Conservation (phyloP, 1,140 invertebrate species). For the Anoplophora glabripennis region DNA sequence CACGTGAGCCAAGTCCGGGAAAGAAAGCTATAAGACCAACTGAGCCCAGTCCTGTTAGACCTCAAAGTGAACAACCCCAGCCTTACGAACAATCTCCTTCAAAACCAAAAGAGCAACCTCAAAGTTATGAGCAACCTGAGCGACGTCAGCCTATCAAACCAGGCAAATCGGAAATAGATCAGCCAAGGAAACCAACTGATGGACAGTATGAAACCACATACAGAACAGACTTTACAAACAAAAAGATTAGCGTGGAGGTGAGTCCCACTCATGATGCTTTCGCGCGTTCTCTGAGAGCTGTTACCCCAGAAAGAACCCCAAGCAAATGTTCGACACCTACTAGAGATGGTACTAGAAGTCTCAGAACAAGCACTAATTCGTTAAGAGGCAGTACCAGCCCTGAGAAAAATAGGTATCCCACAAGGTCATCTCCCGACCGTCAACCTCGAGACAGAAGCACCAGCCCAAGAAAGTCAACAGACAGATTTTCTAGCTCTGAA, state of each 20-base stretch:
- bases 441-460: slow-evolving; percentile 24
- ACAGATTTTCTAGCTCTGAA: slow-evolving; percentile 37
- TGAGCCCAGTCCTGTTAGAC: not conserved
- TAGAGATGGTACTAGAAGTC: slow-evolving; percentile 47
- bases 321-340: slow-evolving; percentile 47
- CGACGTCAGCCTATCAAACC: slow-evolving; percentile 35
- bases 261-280: slow-evolving; percentile 70
- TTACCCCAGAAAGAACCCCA: slow-evolving; percentile 54
- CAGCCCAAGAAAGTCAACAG: slow-evolving; percentile 33
- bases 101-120: not conserved
- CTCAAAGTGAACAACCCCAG: slow-evolving; percentile 50
- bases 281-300: slow-evolving; percentile 63
- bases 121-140: slow-evolving; percentile 25
- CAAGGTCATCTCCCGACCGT: slow-evolving; percentile 38
- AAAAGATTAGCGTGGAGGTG: slow-evolving; percentile 59
- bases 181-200: slow-evolving; percentile 38
- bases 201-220: slow-evolving; percentile 61
- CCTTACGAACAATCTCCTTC: not conserved
- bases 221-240: slow-evolving; percentile 55
- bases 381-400: slow-evolving; percentile 55
- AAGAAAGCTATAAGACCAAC: slow-evolving; percentile 32
- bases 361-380: slow-evolving; percentile 50
- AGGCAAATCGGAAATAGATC: slow-evolving; percentile 34
- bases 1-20: not conserved
- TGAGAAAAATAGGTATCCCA: slow-evolving; percentile 49